These are phyloP conservation scores for Anagyrus pseudococci DNA, from an alignment of 2,888 invertebrate genomes.

Conservation along the genomic window DNA sequence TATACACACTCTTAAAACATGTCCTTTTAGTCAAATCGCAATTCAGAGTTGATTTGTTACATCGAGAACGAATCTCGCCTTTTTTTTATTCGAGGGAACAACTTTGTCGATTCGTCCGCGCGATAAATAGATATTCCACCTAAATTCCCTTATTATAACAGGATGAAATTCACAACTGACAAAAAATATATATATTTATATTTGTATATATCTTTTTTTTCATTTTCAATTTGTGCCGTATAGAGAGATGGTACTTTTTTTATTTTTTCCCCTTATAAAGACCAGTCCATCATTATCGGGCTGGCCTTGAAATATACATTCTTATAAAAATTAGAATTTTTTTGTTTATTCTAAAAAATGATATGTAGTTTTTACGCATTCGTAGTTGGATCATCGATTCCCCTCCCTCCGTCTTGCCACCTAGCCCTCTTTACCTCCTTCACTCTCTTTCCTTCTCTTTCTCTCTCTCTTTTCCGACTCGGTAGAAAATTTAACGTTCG, in stretches of 20 bases:
- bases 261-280: neutral
- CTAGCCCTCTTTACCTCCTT: neutral
- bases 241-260: neutral
- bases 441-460: conserved; percentile 1
- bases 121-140: conserved; percentile 6
- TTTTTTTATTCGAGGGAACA: conserved; percentile 17
- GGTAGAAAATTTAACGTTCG: conserved; percentile 22
- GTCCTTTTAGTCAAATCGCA: conserved; percentile 21
- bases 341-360: conserved; percentile 33
- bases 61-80: conserved; percentile 21
- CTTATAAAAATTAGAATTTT: conserved; percentile 17
- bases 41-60: conserved; percentile 17
- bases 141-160: conserved; percentile 1
- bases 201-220: neutral
- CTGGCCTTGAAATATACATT: conserved; percentile 18
- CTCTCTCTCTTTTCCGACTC: neutral
- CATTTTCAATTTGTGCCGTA: conserved; percentile 1
- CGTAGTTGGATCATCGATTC: neutral
- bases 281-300: neutral
- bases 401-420: neutral
- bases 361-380: conserved; percentile 31
- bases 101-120: conserved; percentile 13
- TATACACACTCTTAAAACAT: neutral
- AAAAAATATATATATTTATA: conserved; percentile 25
- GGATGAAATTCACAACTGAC: conserved; percentile 11